phyloP scores from a whole-genome alignment of 2,113 vertebrate species.

The Nipponia nippon region DNA sequence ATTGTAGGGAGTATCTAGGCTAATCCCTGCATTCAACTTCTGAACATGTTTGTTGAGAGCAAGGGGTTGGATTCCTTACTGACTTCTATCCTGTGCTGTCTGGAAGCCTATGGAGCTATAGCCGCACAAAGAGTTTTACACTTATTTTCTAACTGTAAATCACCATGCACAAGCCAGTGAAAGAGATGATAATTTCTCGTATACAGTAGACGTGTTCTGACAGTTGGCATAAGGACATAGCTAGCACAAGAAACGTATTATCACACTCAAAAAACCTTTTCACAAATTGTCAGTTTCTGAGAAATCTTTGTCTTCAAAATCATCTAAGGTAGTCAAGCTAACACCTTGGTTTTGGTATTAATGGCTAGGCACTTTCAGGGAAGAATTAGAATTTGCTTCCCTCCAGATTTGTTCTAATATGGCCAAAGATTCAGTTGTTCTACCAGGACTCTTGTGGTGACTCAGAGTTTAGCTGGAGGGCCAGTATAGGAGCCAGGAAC shows the following conservation, averaged over 20 bases:
- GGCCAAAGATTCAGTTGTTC: neutral
- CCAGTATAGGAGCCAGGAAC: neutral
- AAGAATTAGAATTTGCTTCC: neutral
- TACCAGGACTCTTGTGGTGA: neutral
- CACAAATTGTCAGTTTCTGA: neutral
- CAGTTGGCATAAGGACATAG: neutral
- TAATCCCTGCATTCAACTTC: conserved; percentile 30
- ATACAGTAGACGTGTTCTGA: neutral
- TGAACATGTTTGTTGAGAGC: neutral
- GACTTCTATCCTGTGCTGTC: neutral
- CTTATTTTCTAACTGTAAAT: neutral
- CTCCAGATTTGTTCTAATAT: neutral
- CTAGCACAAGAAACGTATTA: neutral
- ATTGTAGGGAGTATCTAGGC: conserved; percentile 50
- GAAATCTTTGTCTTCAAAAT: neutral
- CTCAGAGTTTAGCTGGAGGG: neutral
- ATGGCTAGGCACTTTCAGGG: neutral
- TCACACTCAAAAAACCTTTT: neutral
- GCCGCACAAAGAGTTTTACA: neutral
- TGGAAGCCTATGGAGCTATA: neutral
- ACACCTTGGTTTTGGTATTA: neutral
- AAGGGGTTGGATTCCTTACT: neutral
- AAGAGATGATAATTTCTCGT: neutral
- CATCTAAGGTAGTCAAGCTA: neutral
- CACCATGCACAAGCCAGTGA: neutral